Percentiles rank a stretch among this genome's conserved stretches.
phyloP scores from a whole-genome alignment of 1,140 invertebrate genomes.

The Pollicipes pollicipes region DNA sequence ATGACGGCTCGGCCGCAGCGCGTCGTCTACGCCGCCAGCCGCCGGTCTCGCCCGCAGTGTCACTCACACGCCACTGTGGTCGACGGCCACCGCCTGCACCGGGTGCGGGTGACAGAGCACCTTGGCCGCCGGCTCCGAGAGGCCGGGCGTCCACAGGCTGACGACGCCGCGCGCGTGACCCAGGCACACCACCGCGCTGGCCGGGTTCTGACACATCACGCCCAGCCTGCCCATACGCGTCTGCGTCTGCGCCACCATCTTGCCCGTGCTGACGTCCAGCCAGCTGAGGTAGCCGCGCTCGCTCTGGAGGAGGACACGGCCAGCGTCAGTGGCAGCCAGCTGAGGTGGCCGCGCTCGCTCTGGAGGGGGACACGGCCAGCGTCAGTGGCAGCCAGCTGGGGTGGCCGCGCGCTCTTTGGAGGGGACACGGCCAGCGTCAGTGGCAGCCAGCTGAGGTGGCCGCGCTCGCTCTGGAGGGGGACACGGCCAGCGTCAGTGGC shows the following conservation, averaged over 20 bases:
- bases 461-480: too few species aligned
- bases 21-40: too few species aligned
- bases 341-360: too few species aligned
- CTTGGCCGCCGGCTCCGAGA: conserved; percentile 65
- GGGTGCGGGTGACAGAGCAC: conserved; percentile 74
- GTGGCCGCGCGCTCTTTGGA: too few species aligned
- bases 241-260: conserved; percentile 59
- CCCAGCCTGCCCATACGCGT: conserved; percentile 53
- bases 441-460: too few species aligned
- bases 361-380: too few species aligned
- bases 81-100: conserved; percentile 61
- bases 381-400: too few species aligned
- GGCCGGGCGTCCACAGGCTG: conserved; percentile 87
- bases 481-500: too few species aligned
- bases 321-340: too few species aligned
- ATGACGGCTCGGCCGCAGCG: too few species aligned
- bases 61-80: conserved; percentile 59
- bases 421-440: too few species aligned
- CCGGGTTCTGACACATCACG: conserved; percentile 81
- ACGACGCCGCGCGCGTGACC: conserved; percentile 79
- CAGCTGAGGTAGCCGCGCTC: conserved; percentile 67
- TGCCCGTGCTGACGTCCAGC: conserved; percentile 86
- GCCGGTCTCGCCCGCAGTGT: too few species aligned
- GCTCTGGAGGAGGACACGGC: conserved; percentile 46
- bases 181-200: conserved; percentile 78